phyloP scores from a whole-genome alignment of 2,797 vertebrate species.

The Rhincodon typus region DNA sequence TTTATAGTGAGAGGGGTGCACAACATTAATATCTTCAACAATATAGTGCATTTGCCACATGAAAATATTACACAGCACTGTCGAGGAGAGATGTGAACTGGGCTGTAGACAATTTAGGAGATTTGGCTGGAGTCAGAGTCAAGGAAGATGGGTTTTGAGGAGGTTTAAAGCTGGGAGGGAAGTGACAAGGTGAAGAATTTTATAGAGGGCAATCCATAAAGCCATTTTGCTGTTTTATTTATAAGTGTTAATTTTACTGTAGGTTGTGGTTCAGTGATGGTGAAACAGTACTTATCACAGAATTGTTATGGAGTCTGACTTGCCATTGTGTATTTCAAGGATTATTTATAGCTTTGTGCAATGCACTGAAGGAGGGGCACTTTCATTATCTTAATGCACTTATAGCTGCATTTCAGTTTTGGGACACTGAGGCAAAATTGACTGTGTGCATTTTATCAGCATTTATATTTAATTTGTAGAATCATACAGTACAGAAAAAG shows the following conservation, averaged over 20 bases:
- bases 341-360: constrained; percentile 21
- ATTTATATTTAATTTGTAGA: not conserved
- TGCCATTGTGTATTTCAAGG: not conserved
- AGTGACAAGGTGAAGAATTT: constrained; percentile 13
- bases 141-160: not conserved
- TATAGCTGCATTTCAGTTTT: not conserved
- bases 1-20: not conserved
- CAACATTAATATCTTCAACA: not conserved
- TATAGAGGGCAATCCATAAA: not conserved
- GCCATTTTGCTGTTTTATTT: constrained; percentile 26
- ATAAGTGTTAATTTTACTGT: constrained; percentile 27
- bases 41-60: too few species aligned
- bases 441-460: not conserved
- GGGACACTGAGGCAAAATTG: not conserved
- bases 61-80: not conserved
- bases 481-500: not conserved
- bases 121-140: not conserved
- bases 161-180: not conserved
- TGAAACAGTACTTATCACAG: not conserved
- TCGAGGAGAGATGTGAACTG: not conserved
- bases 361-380: not conserved
- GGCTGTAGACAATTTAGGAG: not conserved
- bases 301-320: constrained; percentile 1
- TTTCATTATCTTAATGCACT: not conserved
- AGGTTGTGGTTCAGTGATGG: not conserved